A percentile compares a stretch with the other conserved stretches of the same genome.
Evolutionary conservation across 2,888 invertebrate species (phyloP).

Genomic region (Nomada goodeniana): DNA sequence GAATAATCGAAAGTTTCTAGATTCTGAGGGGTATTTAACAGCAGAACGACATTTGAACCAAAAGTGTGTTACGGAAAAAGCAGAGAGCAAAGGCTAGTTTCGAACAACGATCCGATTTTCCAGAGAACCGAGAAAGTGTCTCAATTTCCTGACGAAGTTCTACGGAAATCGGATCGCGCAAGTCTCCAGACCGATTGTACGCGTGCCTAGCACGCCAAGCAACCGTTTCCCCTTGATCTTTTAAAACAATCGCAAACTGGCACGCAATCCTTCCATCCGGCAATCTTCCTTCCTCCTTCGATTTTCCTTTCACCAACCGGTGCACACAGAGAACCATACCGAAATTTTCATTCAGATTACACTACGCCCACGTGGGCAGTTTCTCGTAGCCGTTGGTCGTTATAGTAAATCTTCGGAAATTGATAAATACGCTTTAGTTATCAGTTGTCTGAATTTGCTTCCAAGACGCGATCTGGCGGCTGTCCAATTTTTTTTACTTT

Average conservation of each 20-base stretch:
- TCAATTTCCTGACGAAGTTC: conserved; percentile 55
- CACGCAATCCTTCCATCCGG: conserved; percentile 55
- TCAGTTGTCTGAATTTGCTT: conserved; percentile 70
- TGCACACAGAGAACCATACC: not conserved
- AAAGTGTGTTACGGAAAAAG: not conserved
- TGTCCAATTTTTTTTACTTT: conserved; percentile 68
- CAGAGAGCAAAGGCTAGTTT: conserved; percentile 19
- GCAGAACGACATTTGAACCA: not conserved
- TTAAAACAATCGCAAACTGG: conserved; percentile 54
- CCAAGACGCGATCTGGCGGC: conserved; percentile 69
- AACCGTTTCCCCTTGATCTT: conserved; percentile 32
- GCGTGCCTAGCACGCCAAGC: conserved; percentile 47
- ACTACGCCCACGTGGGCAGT: conserved; percentile 15
- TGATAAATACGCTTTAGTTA: conserved; percentile 68
- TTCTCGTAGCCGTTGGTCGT: conserved; percentile 57
- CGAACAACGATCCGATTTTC: conserved; percentile 31
- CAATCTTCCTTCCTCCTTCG: conserved; percentile 35
- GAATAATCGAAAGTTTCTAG: no score
- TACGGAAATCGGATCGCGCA: conserved; percentile 50
- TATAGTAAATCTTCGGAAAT: conserved; percentile 66
- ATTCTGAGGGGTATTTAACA: no score
- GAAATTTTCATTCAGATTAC: conserved; percentile 64
- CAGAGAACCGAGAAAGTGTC: conserved; percentile 36
- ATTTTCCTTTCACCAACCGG: conserved; percentile 10
- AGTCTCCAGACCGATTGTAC: conserved; percentile 29